Percentiles rank a stretch among this genome's conserved stretches.
Conservation (phyloP, 2,888 invertebrate genomes). For the Coelogynopora nodosa region DNA sequence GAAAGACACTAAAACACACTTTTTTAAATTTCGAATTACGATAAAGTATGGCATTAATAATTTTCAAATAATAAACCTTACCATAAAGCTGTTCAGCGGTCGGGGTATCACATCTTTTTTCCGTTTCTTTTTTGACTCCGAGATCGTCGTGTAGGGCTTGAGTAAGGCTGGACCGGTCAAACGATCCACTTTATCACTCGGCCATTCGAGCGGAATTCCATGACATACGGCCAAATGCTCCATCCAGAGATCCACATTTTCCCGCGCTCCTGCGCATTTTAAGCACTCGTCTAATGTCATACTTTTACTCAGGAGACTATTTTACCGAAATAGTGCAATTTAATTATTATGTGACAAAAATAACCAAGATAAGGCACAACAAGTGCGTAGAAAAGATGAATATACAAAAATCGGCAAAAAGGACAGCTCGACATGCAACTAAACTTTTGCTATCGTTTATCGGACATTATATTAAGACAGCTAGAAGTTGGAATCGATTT, state of each 20-base stretch:
- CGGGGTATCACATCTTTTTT: slow-evolving; percentile 42
- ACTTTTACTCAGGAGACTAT: too few relatives aligned
- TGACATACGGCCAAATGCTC: slow-evolving; percentile 42
- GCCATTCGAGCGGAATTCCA: slow-evolving; percentile 43
- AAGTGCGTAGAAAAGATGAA: not conserved
- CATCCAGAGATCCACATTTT: slow-evolving; percentile 40
- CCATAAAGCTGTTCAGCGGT: slow-evolving; percentile 45
- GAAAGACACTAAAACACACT: too few relatives aligned
- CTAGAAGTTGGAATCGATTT: not conserved
- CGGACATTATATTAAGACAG: not conserved
- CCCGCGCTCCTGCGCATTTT: slow-evolving; percentile 11
- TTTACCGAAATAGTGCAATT: not conserved
- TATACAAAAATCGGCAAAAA: not conserved
- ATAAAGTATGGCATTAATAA: too few relatives aligned
- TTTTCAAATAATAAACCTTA: too few relatives aligned
- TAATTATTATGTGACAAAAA: not conserved
- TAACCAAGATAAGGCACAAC: not conserved
- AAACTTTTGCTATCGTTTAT: not conserved
- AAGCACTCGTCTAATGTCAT: slow-evolving; percentile 6
- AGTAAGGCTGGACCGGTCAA: slow-evolving; percentile 2
- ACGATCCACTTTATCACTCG: slow-evolving; percentile 20
- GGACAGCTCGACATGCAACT: not conserved
- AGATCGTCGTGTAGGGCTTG: slow-evolving; percentile 39
- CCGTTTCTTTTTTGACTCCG: slow-evolving; percentile 44
- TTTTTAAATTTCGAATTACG: too few relatives aligned